Evolutionary conservation across 92 coral and sea anemone genomes (phyloP), one percentile per base, ranked within the genome.

Genomic region (Diadumene lineata): DNA sequence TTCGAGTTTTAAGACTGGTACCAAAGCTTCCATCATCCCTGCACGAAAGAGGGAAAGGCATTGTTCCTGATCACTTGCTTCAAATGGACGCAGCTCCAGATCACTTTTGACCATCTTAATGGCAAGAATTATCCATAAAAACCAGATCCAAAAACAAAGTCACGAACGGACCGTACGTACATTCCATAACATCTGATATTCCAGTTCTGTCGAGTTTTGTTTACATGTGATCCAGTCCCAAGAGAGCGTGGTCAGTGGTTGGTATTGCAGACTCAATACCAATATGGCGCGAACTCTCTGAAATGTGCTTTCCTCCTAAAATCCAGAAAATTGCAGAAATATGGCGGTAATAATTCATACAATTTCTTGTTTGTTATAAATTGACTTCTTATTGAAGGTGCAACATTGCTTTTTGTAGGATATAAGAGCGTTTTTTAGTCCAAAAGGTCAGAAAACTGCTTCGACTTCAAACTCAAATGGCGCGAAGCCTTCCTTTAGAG

Each of bases 391-490:
- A 11, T 33, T 17, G 21, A 62, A 2, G 11, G 18, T 8, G 10
- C 13, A 0, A 56, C 34, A 19, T 72, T 24, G 28, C 16, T 64
- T 50, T 25, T 25, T 10, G n/a, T 68, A 86, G 91, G 91, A 86
- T 60, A 86, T 86, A 30, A 80, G 91, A 58, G 51, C 86, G 26
- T 86, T 86, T 48, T 86, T 86, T 53, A 86, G 91, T 66, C 87
- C 91, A 21, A 79, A 72, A 11, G 73, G 84, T 13, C 65, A 43
- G 3, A 77, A 75, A 55, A 21, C 70, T 27, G 65, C 76, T 46
- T 70, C 38, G 27, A 74, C 27, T 17, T 50, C 46, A 1, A 34
- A 31, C 31, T 15, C 27, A 43, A 77, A 50, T 63, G 71, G 72
- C 71, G 84, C 80, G 70, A 50, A 56, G 0, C 71, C 34, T 18